A percentile compares a stretch with the other conserved stretches of the same genome.
Evolutionary conservation across 2,888 invertebrate species (phyloP).

Genomic region (Noctua comes): DNA sequence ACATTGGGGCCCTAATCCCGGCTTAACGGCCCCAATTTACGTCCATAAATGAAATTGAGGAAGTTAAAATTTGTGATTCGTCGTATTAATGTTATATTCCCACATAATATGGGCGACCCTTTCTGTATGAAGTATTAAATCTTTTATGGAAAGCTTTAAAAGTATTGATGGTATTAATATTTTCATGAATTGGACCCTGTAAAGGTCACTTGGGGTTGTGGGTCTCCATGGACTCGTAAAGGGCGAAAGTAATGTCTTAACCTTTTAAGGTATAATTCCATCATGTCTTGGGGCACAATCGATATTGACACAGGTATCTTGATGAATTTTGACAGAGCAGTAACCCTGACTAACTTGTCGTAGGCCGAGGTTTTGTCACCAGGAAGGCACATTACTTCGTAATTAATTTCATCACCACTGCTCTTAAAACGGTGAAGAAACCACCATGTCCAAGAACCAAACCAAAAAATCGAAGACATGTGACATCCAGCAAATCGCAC

Average conservation of each 20-base stretch:
- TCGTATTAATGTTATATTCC: conserved; percentile 36
- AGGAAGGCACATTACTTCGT: neutral
- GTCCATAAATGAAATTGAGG: conserved; percentile 65
- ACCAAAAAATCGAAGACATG: neutral
- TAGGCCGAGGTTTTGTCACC: neutral
- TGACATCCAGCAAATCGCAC: neutral
- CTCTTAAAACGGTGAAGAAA: neutral
- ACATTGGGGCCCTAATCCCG: conserved; percentile 56
- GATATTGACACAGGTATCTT: neutral
- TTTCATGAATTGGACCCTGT: conserved; percentile 23
- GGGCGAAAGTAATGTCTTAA: conserved; percentile 13
- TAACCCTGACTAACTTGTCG: neutral
- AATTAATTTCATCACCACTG: neutral
- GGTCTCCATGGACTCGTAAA: conserved; percentile 33
- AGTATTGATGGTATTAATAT: conserved; percentile 49
- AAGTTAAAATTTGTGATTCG: conserved; percentile 65
- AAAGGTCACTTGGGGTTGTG: conserved; percentile 41
- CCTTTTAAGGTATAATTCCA: conserved; percentile 35
- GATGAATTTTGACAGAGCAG: neutral
- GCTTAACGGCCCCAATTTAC: conserved; percentile 65
- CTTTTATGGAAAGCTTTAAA: conserved; percentile 39
- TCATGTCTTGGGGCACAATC: neutral
- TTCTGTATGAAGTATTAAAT: conserved; percentile 39
- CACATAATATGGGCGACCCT: conserved; percentile 39
- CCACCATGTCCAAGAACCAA: neutral